These are phyloP conservation scores for Pseudomyrmex flavicornis DNA, from an alignment of 1,140 invertebrate species.

Conservation along the genomic window DNA sequence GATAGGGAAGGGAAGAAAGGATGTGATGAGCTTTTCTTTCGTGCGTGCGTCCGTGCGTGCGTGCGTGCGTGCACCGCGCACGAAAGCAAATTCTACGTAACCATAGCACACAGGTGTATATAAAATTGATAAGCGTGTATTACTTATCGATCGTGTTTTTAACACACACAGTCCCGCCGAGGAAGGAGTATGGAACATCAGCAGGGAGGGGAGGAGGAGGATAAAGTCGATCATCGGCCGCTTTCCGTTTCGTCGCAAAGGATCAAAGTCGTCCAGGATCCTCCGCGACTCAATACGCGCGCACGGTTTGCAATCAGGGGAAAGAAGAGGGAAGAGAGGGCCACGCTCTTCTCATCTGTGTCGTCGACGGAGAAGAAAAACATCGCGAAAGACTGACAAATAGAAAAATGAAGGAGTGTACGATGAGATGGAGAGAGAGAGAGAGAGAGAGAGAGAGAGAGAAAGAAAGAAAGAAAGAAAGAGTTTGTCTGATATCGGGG, in stretches of 20 bases:
- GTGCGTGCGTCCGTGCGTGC: too few relatives aligned
- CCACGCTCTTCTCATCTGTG: neutral
- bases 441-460: neutral
- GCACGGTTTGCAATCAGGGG: neutral
- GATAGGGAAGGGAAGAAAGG: too few relatives aligned
- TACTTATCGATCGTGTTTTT: neutral
- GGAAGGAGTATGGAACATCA: neutral
- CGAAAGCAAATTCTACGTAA: conserved; percentile 11
- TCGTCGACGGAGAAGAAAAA: conserved; percentile 12
- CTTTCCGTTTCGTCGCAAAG: conserved; percentile 37
- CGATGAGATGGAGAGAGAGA: neutral
- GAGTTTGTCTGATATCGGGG: neutral
- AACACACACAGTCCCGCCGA: neutral
- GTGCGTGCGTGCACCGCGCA: neutral
- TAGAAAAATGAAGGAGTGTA: neutral
- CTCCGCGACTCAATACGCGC: neutral
- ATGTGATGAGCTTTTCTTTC: too few relatives aligned
- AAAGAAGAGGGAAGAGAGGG: too few relatives aligned
- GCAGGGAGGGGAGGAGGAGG: neutral
- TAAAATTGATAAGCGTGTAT: neutral
- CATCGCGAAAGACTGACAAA: neutral
- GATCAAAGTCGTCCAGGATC: too few relatives aligned
- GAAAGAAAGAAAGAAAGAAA: neutral
- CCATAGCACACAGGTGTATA: conserved; percentile 6
- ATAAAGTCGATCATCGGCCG: neutral